These are phyloP conservation scores for Nebria ingens DNA, from an alignment of 1,140 invertebrate genomes.

Conservation along the genomic window DNA sequence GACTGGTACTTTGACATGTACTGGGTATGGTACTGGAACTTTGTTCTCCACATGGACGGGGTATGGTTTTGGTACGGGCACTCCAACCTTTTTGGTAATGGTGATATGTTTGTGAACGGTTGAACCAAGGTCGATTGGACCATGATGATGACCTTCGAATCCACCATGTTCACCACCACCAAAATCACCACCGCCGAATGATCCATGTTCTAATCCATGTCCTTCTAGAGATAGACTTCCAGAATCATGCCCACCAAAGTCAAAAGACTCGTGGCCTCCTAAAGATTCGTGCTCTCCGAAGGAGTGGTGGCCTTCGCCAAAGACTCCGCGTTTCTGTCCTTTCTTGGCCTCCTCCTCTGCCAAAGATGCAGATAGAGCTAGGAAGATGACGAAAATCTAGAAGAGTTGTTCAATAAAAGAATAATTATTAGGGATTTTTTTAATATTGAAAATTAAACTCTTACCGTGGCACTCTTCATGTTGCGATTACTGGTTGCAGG, in stretches of 20 bases:
- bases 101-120: not conserved
- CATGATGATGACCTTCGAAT: not conserved
- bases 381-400: not conserved
- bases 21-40: not conserved
- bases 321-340: not conserved
- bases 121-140: not conserved
- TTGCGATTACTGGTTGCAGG: not conserved
- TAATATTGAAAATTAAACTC: not conserved
- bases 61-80: not conserved
- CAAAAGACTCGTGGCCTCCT: not conserved
- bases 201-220: slow-evolving; percentile 8
- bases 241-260: not conserved
- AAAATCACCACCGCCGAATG: slow-evolving; percentile 2
- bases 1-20: not conserved
- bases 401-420: not conserved
- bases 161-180: slow-evolving; percentile 7
- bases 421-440: not conserved
- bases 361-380: not conserved
- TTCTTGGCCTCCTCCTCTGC: slow-evolving; percentile 11
- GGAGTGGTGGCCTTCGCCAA: not conserved
- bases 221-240: not conserved
- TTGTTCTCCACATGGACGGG: not conserved
- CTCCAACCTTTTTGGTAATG: not conserved
- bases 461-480: not conserved
- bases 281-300: not conserved